Percentiles rank a stretch among this genome's conserved stretches.
Conservation (phyloP, 2,113 vertebrate species). For the Taurulus bubalis region DNA sequence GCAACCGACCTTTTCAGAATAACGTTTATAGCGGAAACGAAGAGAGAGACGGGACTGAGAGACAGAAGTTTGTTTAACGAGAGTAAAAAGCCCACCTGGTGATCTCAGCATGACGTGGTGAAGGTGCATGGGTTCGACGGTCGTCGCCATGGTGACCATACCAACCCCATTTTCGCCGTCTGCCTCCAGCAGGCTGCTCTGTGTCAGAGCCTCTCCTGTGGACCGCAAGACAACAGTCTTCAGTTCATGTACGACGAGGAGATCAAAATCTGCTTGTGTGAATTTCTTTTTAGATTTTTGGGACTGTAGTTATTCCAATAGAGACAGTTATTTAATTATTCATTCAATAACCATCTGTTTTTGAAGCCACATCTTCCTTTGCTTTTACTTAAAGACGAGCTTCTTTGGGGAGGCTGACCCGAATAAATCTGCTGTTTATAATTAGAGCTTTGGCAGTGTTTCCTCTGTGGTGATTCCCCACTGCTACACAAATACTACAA, state of each 20-base stretch:
- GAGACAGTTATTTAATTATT: constrained; percentile 39
- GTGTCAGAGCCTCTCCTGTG: constrained; percentile 90
- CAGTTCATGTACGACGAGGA: background rate
- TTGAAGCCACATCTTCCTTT: constrained; percentile 44
- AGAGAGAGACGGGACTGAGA: background rate
- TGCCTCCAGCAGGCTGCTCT: constrained; percentile 94
- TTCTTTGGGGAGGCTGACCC: constrained; percentile 68
- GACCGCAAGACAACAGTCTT: constrained; percentile 21
- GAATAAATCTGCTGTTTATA: constrained; percentile 71
- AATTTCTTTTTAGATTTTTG: background rate
- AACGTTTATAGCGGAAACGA: background rate
- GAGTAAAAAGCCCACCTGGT: constrained; percentile 83
- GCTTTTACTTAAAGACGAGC: constrained; percentile 60
- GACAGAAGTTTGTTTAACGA: background rate
- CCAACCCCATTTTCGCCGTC: constrained; percentile 86
- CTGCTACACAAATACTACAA: constrained; percentile 42
- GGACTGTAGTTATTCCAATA: constrained; percentile 28
- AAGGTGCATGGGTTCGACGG: constrained; percentile 90
- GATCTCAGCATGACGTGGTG: constrained; percentile 93
- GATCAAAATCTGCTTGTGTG: background rate
- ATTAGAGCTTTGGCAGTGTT: constrained; percentile 63
- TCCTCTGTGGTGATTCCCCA: constrained; percentile 57
- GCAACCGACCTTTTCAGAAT: background rate
- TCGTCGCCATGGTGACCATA: constrained; percentile 88
- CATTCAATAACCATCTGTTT: constrained; percentile 42